Percentiles rank a stretch among this genome's conserved stretches.
phyloP scores from a whole-genome alignment of 2,797 vertebrate genomes.

The Huso huso region DNA sequence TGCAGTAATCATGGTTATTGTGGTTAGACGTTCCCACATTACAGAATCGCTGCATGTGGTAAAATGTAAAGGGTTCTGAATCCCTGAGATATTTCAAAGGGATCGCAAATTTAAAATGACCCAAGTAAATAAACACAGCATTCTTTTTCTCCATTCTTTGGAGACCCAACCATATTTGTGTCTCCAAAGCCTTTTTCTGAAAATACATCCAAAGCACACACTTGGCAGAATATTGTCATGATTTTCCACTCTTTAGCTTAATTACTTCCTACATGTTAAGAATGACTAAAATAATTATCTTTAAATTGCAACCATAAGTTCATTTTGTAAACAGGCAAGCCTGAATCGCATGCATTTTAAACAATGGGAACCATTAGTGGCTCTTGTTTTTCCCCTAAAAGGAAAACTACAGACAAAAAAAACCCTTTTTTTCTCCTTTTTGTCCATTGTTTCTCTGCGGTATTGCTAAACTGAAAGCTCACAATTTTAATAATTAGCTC shows the following conservation, averaged over 20 bases:
- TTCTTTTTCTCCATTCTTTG: constrained; percentile 31
- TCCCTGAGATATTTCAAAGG: constrained; percentile 44
- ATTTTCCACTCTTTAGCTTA: constrained; percentile 34
- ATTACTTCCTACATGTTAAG: constrained; percentile 71
- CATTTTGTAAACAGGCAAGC: constrained; percentile 28
- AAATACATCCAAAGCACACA: no score
- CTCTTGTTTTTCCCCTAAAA: not conserved
- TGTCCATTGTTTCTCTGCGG: no score
- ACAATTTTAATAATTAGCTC: no score
- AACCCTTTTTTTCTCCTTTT: no score
- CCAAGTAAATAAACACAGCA: constrained; percentile 57
- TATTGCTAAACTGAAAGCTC: no score
- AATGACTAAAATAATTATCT: constrained; percentile 67
- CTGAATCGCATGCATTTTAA: constrained; percentile 20
- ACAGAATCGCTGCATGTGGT: constrained; percentile 53
- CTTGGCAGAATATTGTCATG: no score
- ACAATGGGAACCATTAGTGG: constrained; percentile 35
- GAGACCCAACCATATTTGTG: no score
- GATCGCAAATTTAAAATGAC: constrained; percentile 42
- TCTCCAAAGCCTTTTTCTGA: no score
- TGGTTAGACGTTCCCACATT: constrained; percentile 58
- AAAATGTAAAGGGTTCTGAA: constrained; percentile 39
- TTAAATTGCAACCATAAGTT: constrained; percentile 71
- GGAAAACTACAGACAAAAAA: not conserved
- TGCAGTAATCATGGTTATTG: constrained; percentile 20